Conservation (phyloP, 2,888 invertebrate species). For the Stenolophus ochropezus region DNA sequence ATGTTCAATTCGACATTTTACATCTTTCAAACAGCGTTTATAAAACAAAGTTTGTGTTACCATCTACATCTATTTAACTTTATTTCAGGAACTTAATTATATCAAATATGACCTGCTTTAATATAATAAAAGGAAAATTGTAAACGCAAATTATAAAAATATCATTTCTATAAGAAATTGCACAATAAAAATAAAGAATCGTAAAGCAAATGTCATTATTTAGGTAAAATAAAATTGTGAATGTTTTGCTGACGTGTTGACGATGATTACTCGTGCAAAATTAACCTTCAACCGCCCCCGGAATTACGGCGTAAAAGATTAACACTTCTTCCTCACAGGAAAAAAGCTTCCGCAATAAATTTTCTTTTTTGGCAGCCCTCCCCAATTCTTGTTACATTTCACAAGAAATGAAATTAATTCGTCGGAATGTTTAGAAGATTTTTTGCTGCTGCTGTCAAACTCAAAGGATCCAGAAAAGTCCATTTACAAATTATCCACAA, state of each 20-base stretch:
- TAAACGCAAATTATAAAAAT: too few species aligned
- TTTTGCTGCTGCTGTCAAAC: constrained; percentile 4
- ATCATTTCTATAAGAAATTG: too few species aligned
- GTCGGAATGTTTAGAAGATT: not conserved
- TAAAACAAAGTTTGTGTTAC: too few species aligned
- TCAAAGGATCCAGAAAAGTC: not conserved
- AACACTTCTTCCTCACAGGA: not conserved
- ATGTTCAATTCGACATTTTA: too few species aligned
- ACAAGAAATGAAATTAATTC: constrained; percentile 13
- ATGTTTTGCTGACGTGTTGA: not conserved
- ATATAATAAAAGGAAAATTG: too few species aligned
- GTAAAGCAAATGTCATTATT: too few species aligned
- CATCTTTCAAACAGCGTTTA: too few species aligned
- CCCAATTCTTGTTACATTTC: constrained; percentile 6
- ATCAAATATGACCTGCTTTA: too few species aligned
- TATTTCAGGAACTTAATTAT: too few species aligned
- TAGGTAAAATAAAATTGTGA: too few species aligned
- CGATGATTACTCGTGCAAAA: not conserved
- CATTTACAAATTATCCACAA: constrained; percentile 21
- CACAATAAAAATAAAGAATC: too few species aligned
- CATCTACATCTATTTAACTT: too few species aligned
- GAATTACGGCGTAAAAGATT: not conserved
- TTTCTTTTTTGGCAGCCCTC: not conserved
- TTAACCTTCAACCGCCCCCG: not conserved
- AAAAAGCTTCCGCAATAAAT: constrained; percentile 11